phyloP scores from a whole-genome alignment of 35 echinoderm and acorn worm genomes.

The Heliocidaris tuberculata region DNA sequence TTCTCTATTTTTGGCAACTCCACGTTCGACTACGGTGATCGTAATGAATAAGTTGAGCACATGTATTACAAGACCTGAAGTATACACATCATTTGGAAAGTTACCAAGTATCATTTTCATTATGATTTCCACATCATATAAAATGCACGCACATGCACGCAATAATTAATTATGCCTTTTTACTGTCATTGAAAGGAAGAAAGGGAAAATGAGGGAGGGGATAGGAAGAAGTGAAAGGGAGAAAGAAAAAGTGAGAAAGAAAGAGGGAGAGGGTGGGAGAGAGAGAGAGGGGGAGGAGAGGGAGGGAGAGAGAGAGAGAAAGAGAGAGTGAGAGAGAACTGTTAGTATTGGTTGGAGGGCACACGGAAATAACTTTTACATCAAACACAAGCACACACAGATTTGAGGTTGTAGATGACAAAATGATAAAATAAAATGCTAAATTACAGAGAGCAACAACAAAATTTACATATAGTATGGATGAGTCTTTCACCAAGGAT shows the following conservation, averaged over 20 bases:
- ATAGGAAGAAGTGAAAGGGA: background rate
- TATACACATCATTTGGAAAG: conserved; percentile 8
- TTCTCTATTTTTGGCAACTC: conserved; percentile 17
- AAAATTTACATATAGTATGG: background rate
- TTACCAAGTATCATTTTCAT: background rate
- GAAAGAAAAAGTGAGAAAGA: background rate
- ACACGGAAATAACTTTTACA: background rate
- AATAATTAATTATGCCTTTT: background rate
- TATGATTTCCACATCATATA: background rate
- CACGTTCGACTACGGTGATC: background rate
- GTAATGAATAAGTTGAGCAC: background rate
- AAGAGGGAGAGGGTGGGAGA: background rate
- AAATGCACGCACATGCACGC: background rate
- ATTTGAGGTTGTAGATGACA: background rate
- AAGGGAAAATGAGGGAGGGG: too few species aligned
- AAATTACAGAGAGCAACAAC: background rate
- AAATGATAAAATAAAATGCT: background rate
- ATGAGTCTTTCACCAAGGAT: background rate
- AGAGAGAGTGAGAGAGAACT: too few species aligned
- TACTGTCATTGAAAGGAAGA: background rate
- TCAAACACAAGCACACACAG: background rate
- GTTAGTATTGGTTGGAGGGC: background rate
- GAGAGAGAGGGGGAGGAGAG: background rate
- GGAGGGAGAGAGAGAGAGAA: too few species aligned
- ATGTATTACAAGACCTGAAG: background rate